Evolutionary conservation across 2,113 vertebrate genomes (phyloP), one percentile per base, ranked within the genome.

Genomic region (Psophia crepitans): DNA sequence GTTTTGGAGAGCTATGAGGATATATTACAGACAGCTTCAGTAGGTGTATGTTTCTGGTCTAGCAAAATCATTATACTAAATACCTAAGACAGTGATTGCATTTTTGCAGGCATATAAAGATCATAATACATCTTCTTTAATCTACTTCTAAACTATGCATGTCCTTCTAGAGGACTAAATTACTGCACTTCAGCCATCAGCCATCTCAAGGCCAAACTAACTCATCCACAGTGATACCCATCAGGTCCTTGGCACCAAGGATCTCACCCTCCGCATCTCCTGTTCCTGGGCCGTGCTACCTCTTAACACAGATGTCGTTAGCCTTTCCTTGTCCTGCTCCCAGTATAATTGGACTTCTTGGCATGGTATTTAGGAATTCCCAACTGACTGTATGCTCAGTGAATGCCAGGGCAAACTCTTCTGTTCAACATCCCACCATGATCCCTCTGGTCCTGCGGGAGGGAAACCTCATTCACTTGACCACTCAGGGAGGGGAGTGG

Each of bases 401-500:
- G 46, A 85, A 66, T 11, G 14, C 28, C 0, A 2, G 46, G 41
- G 11, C 21, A 77, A 77, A 56, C 11, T 39, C 44, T 60, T 37
- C 12, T 20, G 21, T 65, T 78, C 33, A 44, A 4, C 22, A 35
- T 26, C 41, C 20, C 39, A n/a, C 22, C 6, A 1, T 7, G 1
- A 44, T 39, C 39, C n/a, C 24, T 54, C 17, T 71, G 4, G 41
- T 65, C n/a, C 44, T 69, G 18, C 1, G 8, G 41, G 48, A 84
- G 4, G 58, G 39, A 77, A 77, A 80, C 15, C 20, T 91, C 32
- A 3, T 84, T 78, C 9, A 14, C 27, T 20, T 43, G 57, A 58
- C 19, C 14, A 4, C 24, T 49, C 60, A 33, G 19, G 14, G 16
- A 26, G 13, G 6, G 51, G 9, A 69, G 48, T 0, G 0, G 18